phyloP scores from a whole-genome alignment of 2,888 invertebrate genomes.

The Eurytoma adleriae region DNA sequence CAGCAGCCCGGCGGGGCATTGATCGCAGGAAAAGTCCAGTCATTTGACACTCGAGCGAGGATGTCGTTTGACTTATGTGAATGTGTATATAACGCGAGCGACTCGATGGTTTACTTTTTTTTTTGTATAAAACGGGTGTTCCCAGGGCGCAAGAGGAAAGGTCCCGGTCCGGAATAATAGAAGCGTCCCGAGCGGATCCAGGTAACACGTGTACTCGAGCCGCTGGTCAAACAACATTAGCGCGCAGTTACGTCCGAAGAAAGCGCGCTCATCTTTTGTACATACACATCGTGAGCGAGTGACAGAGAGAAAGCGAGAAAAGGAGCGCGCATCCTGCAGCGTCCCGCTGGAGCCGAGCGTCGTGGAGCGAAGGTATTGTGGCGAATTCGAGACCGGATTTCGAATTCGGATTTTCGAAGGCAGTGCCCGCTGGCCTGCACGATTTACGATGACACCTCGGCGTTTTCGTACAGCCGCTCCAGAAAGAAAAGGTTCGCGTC shows the following conservation, averaged over 20 bases:
- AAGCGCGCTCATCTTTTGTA: slow-evolving; percentile 37
- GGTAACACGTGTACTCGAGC: slow-evolving; percentile 35
- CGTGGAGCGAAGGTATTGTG: slow-evolving; percentile 22
- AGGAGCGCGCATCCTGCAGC: slow-evolving; percentile 22
- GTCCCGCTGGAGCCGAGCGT: slow-evolving; percentile 11
- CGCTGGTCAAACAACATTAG: slow-evolving; percentile 55
- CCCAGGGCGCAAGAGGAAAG: slow-evolving; percentile 32
- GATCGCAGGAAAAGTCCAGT: slow-evolving; percentile 37
- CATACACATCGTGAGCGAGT: background rate
- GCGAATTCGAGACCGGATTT: slow-evolving; percentile 54
- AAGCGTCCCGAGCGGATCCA: slow-evolving; percentile 12
- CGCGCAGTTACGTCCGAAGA: slow-evolving; percentile 41
- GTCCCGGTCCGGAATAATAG: slow-evolving; percentile 27
- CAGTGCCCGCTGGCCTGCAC: slow-evolving; percentile 6
- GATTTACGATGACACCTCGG: slow-evolving; percentile 61
- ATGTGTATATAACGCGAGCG: slow-evolving; percentile 14
- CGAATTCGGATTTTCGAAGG: slow-evolving; percentile 16
- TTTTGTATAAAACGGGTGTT: slow-evolving; percentile 29
- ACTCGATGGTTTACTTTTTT: slow-evolving; percentile 22
- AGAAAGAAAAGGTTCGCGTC: background rate
- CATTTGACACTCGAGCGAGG: slow-evolving; percentile 44
- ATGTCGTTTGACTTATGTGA: slow-evolving; percentile 46
- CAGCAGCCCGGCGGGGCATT: slow-evolving; percentile 2
- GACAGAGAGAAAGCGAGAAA: background rate
- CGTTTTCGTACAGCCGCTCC: background rate